A percentile compares a stretch with the other conserved stretches of the same genome.
These are phyloP conservation scores for Probosciger aterrimus DNA, from an alignment of 2,113 vertebrate species.

Conservation along the genomic window DNA sequence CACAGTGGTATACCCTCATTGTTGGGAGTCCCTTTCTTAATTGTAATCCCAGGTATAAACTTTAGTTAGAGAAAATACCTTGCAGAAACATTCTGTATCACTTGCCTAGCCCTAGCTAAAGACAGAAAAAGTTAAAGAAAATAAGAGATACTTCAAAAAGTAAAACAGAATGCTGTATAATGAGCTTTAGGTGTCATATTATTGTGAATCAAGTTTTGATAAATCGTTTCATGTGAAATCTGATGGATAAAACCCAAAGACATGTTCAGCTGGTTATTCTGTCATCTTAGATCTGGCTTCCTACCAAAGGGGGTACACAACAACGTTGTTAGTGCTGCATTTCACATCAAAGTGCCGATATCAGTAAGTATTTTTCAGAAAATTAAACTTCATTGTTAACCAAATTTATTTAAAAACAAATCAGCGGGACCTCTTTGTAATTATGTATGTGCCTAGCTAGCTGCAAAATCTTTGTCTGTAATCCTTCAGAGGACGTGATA, in stretches of 20 bases:
- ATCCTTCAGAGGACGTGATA: conserved; percentile 41
- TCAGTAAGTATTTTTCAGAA: conserved; percentile 4
- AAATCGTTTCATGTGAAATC: neutral
- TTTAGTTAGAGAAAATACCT: neutral
- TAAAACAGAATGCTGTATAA: neutral
- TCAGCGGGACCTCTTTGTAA: neutral
- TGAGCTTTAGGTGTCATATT: neutral
- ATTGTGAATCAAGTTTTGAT: neutral
- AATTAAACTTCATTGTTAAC: conserved; percentile 34
- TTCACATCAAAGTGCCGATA: conserved; percentile 5
- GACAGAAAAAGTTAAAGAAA: neutral
- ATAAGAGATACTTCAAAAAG: neutral
- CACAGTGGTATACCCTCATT: neutral
- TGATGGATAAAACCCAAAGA: neutral
- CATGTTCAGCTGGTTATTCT: neutral
- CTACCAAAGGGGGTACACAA: neutral
- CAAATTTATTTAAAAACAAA: conserved; percentile 54
- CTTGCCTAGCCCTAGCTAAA: neutral
- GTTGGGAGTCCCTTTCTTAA: neutral
- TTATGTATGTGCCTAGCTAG: conserved; percentile 10
- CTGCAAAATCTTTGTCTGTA: conserved; percentile 48
- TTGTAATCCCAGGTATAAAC: neutral
- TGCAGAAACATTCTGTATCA: neutral
- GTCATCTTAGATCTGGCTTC: neutral
- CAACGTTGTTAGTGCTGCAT: neutral